Evolutionary conservation across 2,113 vertebrate species (phyloP), one percentile per base, ranked within the genome.

Genomic region (Channa argus): DNA sequence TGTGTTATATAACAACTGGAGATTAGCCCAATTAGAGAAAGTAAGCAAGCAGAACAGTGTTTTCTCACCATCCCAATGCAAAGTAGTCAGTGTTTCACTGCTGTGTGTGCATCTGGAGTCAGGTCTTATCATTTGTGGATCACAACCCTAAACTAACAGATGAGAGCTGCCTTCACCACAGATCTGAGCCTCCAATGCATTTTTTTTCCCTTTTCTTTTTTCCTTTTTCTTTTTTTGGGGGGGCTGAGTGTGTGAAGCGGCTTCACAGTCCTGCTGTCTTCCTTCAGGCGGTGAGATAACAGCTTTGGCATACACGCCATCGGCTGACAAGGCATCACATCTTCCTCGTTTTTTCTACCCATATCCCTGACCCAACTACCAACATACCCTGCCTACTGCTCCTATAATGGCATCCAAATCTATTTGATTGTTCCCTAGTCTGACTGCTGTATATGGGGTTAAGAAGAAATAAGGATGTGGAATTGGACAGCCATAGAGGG

Each of bases 201-300:
- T 53, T 77, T 58, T n/a, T 24, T 24, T 24, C 24, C 24, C 24
- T 24, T 24, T 24, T 24, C 24, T 24, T 24, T 24, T 24, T 24
- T 24, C 24, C 24, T 24, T 24, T 24, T 24, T 24, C 24, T 24
- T 24, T 24, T 24, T 24, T 24, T 24, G 24, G 24, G 24, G 24
- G 24, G 24, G 24, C 3, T 43, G 36, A 9, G 55, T 13, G 45
- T 61, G 61, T 71, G 55, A 58, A 63, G 67, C 24, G 8, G 53
- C 66, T 79, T 75, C 77, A 64, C 67, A 74, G 79, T 63, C 66
- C 77, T 51, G 65, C 79, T 84, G 82, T 66, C 77, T 71, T 41
- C 75, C 82, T 75, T 14, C 74, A 71, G 77, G 74, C 80, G 14
- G 5, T 58, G 66, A 78, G 76, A 85, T 78, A 68, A 72, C 61